Evolutionary conservation across 1,140 invertebrate species (phyloP).

Genomic region (Anastatus disparis): DNA sequence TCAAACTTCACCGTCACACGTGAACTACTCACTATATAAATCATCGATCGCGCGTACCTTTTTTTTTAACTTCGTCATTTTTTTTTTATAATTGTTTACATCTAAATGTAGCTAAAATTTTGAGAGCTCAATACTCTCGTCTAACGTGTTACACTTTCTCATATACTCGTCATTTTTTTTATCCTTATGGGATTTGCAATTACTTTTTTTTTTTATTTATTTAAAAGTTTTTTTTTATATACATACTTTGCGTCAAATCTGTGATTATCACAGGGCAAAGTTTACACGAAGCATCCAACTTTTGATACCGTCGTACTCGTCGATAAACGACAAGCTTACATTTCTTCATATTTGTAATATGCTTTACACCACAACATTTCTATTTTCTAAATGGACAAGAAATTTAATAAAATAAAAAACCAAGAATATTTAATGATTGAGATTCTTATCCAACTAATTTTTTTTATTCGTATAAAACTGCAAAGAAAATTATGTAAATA

Average conservation of each 20-base stretch:
- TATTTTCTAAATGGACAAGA: too few relatives aligned
- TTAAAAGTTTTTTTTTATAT: constrained; percentile 10
- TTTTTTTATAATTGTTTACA: constrained; percentile 32
- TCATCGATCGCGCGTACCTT: constrained; percentile 50
- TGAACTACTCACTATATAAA: constrained; percentile 57
- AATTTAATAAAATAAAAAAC: too few relatives aligned
- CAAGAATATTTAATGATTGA: too few relatives aligned
- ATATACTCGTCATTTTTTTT: neutral
- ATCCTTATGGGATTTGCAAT: neutral
- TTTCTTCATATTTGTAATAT: too few relatives aligned
- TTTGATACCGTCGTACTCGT: neutral
- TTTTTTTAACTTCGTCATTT: constrained; percentile 41
- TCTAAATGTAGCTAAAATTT: constrained; percentile 30
- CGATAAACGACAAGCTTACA: too few relatives aligned
- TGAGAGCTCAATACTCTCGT: neutral
- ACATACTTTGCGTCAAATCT: neutral
- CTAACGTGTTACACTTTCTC: constrained; percentile 11
- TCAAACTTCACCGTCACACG: constrained; percentile 51
- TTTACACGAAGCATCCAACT: neutral
- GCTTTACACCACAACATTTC: too few relatives aligned
- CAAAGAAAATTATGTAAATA: too few relatives aligned
- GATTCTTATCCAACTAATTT: too few relatives aligned
- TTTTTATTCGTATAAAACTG: neutral
- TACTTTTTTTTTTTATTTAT: neutral
- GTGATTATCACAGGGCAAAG: neutral